A percentile compares a stretch with the other conserved stretches of the same genome.
Evolutionary conservation across 2,797 vertebrate genomes (phyloP).

Genomic region (Poecile montanus): DNA sequence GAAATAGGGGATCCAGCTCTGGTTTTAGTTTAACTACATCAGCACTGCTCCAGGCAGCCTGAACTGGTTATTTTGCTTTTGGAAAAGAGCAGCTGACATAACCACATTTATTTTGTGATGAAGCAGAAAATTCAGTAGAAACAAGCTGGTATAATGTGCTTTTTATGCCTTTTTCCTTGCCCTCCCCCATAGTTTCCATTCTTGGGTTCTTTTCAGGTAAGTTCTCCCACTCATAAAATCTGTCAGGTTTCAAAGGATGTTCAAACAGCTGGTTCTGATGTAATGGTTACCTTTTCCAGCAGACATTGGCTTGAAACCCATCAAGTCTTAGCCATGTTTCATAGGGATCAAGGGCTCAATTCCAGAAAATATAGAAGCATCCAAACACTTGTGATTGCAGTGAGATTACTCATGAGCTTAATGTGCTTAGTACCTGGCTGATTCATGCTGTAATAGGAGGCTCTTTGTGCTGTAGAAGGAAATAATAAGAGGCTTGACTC

Average conservation of each 20-base stretch:
- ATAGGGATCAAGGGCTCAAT: neutral
- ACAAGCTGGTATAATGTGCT: neutral
- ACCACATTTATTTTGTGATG: neutral
- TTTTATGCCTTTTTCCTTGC: neutral
- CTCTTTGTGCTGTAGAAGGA: neutral
- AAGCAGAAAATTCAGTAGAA: neutral
- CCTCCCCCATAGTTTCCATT: neutral
- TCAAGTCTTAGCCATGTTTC: neutral
- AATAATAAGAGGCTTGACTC: neutral
- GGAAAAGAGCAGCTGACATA: neutral
- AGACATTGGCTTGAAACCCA: neutral
- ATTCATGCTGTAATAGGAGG: constrained; percentile 3
- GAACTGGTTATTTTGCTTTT: neutral
- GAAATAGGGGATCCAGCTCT: neutral
- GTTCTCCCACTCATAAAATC: neutral
- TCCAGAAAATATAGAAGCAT: neutral
- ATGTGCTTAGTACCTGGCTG: constrained; percentile 28
- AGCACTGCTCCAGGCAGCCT: neutral
- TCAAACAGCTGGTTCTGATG: neutral
- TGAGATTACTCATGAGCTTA: constrained; percentile 31
- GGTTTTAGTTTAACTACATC: neutral
- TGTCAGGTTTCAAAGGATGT: neutral
- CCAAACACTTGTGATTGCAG: neutral
- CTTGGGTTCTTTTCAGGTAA: constrained; percentile 12
- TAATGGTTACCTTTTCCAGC: neutral